A percentile compares a stretch with the other conserved stretches of the same genome.
phyloP scores from a whole-genome alignment of 2,888 invertebrate species.

The Caenorhabditis becei region DNA sequence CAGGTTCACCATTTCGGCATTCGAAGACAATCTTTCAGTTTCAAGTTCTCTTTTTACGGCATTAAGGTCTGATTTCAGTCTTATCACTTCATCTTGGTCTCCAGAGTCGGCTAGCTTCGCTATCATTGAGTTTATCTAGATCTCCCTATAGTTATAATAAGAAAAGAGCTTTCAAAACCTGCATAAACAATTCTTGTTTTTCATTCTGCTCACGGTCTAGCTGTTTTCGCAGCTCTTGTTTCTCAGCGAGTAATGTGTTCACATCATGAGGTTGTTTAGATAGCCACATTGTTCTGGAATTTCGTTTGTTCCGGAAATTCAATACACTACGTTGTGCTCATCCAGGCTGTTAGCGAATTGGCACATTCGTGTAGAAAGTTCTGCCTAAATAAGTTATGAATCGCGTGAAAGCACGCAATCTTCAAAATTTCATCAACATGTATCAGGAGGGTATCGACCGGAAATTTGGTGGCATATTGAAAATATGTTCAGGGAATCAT shows the following conservation, averaged over 20 bases:
- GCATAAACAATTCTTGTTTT: slow-evolving; percentile 79
- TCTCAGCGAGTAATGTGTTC: slow-evolving; percentile 75
- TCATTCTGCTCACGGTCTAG: slow-evolving; percentile 79
- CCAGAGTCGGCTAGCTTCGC: slow-evolving; percentile 76
- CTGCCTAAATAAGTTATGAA: slow-evolving; percentile 18
- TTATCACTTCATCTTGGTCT: slow-evolving; percentile 56
- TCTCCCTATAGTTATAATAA: background rate
- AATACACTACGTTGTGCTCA: too few species aligned
- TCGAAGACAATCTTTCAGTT: slow-evolving; percentile 29
- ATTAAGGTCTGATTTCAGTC: slow-evolving; percentile 57
- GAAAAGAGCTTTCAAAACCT: slow-evolving; percentile 61
- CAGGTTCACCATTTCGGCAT: slow-evolving; percentile 36
- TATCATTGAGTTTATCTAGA: slow-evolving; percentile 78
- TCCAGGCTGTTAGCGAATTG: too few species aligned
- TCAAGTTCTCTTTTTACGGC: slow-evolving; percentile 48
- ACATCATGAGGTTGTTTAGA: slow-evolving; percentile 76
- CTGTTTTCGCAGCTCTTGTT: slow-evolving; percentile 77
- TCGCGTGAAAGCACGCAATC: slow-evolving; percentile 46
- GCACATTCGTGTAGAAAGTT: too few species aligned
- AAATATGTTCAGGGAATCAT: background rate
- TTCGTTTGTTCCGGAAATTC: too few species aligned
- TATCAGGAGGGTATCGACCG: too few species aligned
- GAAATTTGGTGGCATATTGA: background rate
- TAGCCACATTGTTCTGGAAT: slow-evolving; percentile 72
- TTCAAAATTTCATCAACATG: too few species aligned